Conservation (phyloP, 1,140 invertebrate species). For the Camponotus vicinus region DNA sequence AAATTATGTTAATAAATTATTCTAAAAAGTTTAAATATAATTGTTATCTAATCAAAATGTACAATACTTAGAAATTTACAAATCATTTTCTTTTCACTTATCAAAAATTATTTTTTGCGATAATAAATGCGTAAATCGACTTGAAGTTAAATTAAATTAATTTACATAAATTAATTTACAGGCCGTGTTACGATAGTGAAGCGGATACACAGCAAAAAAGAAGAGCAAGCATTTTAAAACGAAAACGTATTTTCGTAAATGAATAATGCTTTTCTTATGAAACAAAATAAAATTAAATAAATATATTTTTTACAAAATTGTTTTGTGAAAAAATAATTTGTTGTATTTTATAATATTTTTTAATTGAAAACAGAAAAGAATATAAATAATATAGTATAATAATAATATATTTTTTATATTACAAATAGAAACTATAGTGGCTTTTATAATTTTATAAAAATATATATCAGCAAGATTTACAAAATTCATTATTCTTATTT, state of each 20-base stretch:
- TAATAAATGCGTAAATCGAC: neutral
- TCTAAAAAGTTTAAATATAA: neutral
- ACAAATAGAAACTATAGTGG: too few relatives aligned
- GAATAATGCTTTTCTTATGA: neutral
- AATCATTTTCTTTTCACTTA: constrained; percentile 5
- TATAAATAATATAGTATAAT: neutral
- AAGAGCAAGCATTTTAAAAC: constrained; percentile 21
- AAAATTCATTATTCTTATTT: neutral
- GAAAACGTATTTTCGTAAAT: constrained; percentile 22
- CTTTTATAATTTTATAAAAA: neutral
- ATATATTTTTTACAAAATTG: neutral
- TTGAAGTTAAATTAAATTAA: neutral
- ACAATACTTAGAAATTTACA: neutral
- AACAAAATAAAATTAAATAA: constrained; percentile 6
- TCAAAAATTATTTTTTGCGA: neutral
- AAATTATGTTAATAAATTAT: neutral
- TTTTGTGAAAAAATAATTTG: too few relatives aligned
- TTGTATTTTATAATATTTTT: neutral
- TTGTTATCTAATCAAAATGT: neutral
- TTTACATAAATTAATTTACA: neutral
- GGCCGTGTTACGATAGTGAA: constrained; percentile 13
- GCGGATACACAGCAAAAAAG: constrained; percentile 9
- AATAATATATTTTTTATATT: neutral
- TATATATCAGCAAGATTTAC: neutral
- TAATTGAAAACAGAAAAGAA: neutral